Evolutionary conservation across 2,797 vertebrate genomes (phyloP), one percentile per base, ranked within the genome.

Genomic region (Danio albolineatus): DNA sequence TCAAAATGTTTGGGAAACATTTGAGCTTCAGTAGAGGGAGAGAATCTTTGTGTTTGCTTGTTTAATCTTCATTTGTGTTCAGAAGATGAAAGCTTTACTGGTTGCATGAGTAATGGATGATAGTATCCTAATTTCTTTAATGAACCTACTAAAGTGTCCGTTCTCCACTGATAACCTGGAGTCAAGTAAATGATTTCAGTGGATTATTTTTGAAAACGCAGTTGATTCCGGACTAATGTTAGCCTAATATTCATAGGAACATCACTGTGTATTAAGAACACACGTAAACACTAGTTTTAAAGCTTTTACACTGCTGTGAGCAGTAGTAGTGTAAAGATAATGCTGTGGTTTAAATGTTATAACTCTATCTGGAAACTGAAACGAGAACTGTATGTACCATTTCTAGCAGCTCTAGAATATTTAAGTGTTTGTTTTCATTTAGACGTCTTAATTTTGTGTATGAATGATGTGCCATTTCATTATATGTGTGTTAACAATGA

Each of bases 381-480:
- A 36, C 28, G 39, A 10, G 43, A 70, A 44, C 44, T 78, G 19
- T 60, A 46, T 53, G 17, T 60, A 78, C 17, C 13, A 70, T 60
- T 59, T 70, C 46, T 61, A 60, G 54, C 65, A n/a, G 65, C 13
- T 53, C 10, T 43, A 43, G 4, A 14, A 10, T 6, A 39, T 19
- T 75, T 61, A 59, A 44, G 53, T 74, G n/a, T 64, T 54, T 41
- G 38, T 53, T 53, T 75, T 74, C 21, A 6, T 53, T 46, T 36
- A 6, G 17, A 21, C 17, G 36, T 54, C 21, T 56, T 85, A 54
- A 86, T 59, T 84, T 67, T 76, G 64, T 48, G 10, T 87, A 43
- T 88, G 61, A 73, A 85, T 73, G 49, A 75, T 85, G 91, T 93
- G 90, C 90, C 90, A 91, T 91, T 87, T 85, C 51, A 54, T 78